Base-by-base conservation (phyloP, 2,888 invertebrate genomes). In the Nebria salina region DNA sequence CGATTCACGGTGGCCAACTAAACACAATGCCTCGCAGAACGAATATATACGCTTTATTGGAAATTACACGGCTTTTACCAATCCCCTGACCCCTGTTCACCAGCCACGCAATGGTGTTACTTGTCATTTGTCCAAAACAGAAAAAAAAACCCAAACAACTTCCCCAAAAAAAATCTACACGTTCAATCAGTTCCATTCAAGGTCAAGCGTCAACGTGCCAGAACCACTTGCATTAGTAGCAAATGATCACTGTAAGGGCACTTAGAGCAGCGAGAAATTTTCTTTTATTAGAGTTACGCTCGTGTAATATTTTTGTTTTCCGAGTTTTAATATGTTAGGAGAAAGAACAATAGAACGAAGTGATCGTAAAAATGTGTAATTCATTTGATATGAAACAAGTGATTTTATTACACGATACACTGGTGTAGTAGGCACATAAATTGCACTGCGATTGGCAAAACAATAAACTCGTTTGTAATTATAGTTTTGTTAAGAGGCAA, bases 91-190 rank as follows among this genome's bases (percentile, higher is more conserved):
- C 65, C 68, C 65, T 65, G 75, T 54, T 54, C 54, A 54, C 54
- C 13, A 5, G 7, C 0, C 54, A 54, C 54, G 54, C 4, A 54
- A 11, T 8, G 7, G 54, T 7, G 54, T 54, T 54, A 54, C 13
- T 77, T 77, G 77, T 77, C 77, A 77, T 77, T 72, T 70, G 72
- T 5, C 41, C 25, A 73, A 78, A 78, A 78, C 78, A 78, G 72
- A 78, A 20, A 20, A 20, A 20, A 20, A 20, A 73, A 72, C 54
- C 26, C 77, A 72, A 65, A 77, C 34, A 34, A 34, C 34, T 6
- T 0, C 6, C 54, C 34, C 66, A 76, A 42, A 66, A 76, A 76
- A 42, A 66, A 76, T 68, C 65, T 41, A 76, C 76, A 43, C 41
- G 20, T 25, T 9, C 41, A 75, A 75, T 75, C 65, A 75, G 65